These are phyloP conservation scores for Bradypodion ventrale DNA, from an alignment of 2,797 vertebrate species.

Conservation along the genomic window DNA sequence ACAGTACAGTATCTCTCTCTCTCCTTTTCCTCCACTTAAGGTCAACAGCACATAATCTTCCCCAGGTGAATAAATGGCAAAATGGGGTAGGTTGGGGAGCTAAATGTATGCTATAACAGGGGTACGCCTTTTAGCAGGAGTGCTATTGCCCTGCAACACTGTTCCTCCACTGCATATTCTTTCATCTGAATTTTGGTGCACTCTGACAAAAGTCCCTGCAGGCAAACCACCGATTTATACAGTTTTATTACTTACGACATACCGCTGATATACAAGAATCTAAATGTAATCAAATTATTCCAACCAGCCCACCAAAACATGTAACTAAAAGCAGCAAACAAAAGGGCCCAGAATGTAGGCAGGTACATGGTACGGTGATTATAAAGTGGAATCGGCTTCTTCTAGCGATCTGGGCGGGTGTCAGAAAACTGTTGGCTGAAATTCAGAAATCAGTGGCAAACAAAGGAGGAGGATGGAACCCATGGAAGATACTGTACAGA, in stretches of 20 bases:
- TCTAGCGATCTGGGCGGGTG: no score
- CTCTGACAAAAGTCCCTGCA: background rate
- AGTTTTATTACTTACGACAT: no score
- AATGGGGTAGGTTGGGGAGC: background rate
- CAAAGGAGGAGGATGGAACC: no score
- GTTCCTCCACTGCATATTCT: background rate
- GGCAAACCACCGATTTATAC: background rate
- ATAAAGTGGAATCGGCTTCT: no score
- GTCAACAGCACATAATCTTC: no score
- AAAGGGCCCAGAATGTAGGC: background rate
- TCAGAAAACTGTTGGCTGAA: no score
- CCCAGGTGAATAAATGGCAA: background rate
- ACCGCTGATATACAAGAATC: background rate
- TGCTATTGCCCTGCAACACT: background rate
- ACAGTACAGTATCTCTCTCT: no score
- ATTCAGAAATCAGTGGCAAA: no score
- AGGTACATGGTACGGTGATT: background rate
- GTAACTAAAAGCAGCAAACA: background rate
- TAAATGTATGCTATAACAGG: background rate
- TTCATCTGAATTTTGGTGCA: background rate
- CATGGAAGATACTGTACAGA: no score
- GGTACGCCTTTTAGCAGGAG: background rate
- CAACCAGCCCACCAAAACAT: background rate
- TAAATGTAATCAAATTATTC: background rate
- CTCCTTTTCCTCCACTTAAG: no score